Conservation (phyloP, 2,113 vertebrate species). For the Talpa occidentalis region DNA sequence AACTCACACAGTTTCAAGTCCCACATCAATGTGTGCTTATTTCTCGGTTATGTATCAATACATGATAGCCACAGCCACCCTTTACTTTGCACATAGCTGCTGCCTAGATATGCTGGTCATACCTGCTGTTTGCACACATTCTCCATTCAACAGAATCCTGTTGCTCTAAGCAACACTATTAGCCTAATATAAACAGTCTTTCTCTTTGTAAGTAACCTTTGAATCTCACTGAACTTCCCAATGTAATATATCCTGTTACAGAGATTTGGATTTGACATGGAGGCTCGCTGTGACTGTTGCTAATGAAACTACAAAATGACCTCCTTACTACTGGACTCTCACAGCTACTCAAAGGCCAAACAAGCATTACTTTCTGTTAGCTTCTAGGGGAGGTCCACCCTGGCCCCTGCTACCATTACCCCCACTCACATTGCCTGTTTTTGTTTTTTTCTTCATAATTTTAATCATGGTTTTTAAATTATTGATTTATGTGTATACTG, state of each 20-base stretch:
- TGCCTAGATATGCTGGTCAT: neutral
- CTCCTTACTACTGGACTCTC: neutral
- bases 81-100: neutral
- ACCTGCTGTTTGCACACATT: neutral
- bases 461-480: neutral
- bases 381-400: neutral
- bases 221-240: constrained; percentile 18
- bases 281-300: neutral
- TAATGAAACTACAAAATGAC: neutral
- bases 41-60: neutral
- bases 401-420: neutral
- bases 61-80: neutral
- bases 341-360: neutral
- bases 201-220: constrained; percentile 64
- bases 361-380: neutral
- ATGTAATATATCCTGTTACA: neutral
- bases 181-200: constrained; percentile 28
- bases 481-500: neutral
- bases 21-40: constrained; percentile 29
- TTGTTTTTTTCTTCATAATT: neutral
- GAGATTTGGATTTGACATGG: neutral
- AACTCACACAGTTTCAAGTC: neutral
- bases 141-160: constrained; percentile 35
- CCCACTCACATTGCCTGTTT: neutral
- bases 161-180: constrained; percentile 51